A percentile compares a stretch with the other conserved stretches of the same genome.
Evolutionary conservation across 1,140 invertebrate genomes (phyloP).

Genomic region (Cecropterus lyciades): DNA sequence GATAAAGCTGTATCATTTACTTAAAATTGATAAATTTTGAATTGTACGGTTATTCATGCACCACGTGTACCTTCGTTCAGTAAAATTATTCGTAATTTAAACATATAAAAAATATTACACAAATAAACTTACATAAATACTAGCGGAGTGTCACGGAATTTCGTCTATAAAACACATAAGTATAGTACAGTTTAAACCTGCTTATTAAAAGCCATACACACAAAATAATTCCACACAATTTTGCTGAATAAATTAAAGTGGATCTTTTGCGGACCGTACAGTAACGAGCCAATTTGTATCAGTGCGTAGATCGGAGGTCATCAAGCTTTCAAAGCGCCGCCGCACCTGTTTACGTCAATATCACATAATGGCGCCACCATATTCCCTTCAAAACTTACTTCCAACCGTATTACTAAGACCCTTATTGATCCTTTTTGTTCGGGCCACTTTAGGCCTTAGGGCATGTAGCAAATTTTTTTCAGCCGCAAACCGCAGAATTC

Average conservation of each 20-base stretch:
- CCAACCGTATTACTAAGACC: neutral
- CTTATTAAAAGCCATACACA: neutral
- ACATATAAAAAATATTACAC: too few species aligned
- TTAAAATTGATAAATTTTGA: too few species aligned
- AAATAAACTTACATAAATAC: too few species aligned
- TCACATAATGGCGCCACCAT: conserved; percentile 51
- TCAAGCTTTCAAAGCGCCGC: conserved; percentile 59
- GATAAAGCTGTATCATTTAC: too few species aligned
- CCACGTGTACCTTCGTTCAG: too few species aligned
- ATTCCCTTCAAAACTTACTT: too few species aligned
- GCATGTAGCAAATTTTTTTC: conserved; percentile 45
- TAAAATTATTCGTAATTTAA: too few species aligned
- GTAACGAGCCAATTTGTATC: conserved; percentile 69
- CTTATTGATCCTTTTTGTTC: conserved; percentile 30
- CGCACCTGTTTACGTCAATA: conserved; percentile 63
- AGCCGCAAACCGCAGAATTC: conserved; percentile 67
- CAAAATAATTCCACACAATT: conserved; percentile 7
- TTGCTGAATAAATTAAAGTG: conserved; percentile 10
- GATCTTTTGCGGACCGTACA: conserved; percentile 35
- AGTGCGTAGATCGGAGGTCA: conserved; percentile 55
- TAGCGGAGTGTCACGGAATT: too few species aligned
- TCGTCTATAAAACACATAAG: too few species aligned
- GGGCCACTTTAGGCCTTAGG: conserved; percentile 5
- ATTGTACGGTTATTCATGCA: too few species aligned
- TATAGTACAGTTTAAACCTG: neutral